Conservation (phyloP, 2,888 invertebrate species). For the Lucinisca nassula region DNA sequence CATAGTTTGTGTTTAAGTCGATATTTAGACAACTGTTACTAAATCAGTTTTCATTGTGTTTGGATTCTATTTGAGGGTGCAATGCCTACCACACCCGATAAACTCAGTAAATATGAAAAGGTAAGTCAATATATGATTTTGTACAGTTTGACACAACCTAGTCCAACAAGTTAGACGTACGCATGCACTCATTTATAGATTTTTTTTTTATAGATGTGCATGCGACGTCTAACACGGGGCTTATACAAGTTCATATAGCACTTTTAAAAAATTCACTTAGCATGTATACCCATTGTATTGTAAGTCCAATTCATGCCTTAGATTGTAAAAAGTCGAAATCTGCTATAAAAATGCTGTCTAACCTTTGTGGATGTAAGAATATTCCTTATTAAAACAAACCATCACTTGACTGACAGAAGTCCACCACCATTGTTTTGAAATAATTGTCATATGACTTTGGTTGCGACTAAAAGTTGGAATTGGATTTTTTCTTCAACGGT, state of each 20-base stretch:
- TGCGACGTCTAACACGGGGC: neutral
- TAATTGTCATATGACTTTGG: too few relatives aligned
- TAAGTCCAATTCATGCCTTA: too few relatives aligned
- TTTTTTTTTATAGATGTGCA: too few relatives aligned
- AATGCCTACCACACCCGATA: constrained; percentile 79
- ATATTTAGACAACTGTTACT: neutral
- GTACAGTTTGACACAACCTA: neutral
- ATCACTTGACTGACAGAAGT: too few relatives aligned
- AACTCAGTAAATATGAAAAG: constrained; percentile 81
- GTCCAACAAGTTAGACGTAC: neutral
- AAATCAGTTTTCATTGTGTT: neutral
- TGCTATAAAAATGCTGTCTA: neutral
- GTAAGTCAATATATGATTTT: constrained; percentile 54
- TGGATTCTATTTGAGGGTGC: neutral
- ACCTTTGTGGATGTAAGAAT: too few relatives aligned
- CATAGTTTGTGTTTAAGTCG: neutral
- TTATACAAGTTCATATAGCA: neutral
- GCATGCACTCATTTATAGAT: too few relatives aligned
- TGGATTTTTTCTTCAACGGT: too few relatives aligned
- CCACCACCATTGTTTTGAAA: too few relatives aligned
- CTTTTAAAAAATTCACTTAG: neutral
- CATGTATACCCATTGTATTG: too few relatives aligned
- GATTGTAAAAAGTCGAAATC: neutral
- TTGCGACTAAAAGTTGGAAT: too few relatives aligned
- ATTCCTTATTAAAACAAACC: too few relatives aligned